These are phyloP conservation scores for Sebastiscus albofasciatus DNA, from an alignment of 2,797 vertebrate genomes.

Conservation along the genomic window DNA sequence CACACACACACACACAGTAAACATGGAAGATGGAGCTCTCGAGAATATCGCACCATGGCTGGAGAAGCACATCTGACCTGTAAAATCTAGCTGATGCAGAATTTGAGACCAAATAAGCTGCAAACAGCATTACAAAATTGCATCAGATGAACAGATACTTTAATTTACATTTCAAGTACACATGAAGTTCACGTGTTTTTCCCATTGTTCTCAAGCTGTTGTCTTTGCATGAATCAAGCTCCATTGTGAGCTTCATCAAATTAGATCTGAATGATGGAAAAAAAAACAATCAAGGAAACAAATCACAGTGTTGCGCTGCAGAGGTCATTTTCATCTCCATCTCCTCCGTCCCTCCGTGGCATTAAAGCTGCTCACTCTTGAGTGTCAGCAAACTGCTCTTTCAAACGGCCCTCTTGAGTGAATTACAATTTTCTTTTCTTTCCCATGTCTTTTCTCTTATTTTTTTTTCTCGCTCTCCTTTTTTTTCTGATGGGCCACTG, in stretches of 20 bases:
- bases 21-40: conserved; percentile 9
- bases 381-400: conserved; percentile 84
- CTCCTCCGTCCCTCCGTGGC: conserved; percentile 26
- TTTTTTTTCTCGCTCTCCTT: conserved; percentile 27
- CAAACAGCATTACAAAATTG: neutral
- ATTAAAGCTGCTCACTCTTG: conserved; percentile 57
- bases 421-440: conserved; percentile 83
- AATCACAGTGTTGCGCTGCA: neutral
- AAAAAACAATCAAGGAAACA: conserved; percentile 38
- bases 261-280: neutral
- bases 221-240: neutral
- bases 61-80: neutral
- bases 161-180: neutral
- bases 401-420: conserved; percentile 75
- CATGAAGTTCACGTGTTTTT: neutral
- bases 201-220: neutral
- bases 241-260: neutral
- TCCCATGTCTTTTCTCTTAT: conserved; percentile 43
- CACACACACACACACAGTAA: neutral
- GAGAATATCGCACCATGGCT: neutral
- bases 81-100: neutral
- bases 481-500: conserved; percentile 85
- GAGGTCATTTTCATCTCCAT: conserved; percentile 42
- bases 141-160: rapidly evolving
- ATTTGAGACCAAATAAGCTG: neutral